Percentiles rank a stretch among this genome's conserved stretches.
Evolutionary conservation across 2,888 invertebrate species (phyloP).

Genomic region (Vanessa cardui): DNA sequence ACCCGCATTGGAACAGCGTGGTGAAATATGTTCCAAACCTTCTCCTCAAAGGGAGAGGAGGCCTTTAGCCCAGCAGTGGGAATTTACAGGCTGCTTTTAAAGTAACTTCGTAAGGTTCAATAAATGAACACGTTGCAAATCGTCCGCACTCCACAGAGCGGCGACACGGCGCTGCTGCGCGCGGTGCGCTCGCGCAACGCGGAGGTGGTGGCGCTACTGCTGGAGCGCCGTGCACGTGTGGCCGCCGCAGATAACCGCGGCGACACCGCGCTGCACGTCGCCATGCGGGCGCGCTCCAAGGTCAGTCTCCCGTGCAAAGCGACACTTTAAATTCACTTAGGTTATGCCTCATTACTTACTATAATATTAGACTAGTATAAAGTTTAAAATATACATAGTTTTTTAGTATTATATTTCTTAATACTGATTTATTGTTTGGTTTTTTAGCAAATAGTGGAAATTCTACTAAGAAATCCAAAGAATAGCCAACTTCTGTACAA

Average conservation of each 20-base stretch:
- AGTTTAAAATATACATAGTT: too few species aligned
- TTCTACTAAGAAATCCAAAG: constrained; percentile 96
- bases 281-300: constrained; percentile 96
- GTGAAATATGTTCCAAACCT: too few species aligned
- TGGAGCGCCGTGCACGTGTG: constrained; percentile 97
- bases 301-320: constrained; percentile 44
- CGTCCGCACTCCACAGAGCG: constrained; percentile 86
- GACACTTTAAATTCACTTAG: not conserved
- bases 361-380: too few species aligned
- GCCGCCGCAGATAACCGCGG: constrained; percentile 95
- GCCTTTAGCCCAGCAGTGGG: too few species aligned
- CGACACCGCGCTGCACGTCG: constrained; percentile 97
- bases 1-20: too few species aligned
- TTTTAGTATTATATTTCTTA: too few species aligned
- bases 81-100: too few species aligned
- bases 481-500: constrained; percentile 96
- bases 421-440: not conserved
- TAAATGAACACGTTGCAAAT: not conserved
- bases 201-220: constrained; percentile 94
- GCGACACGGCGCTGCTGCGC: constrained; percentile 95
- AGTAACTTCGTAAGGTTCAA: too few species aligned
- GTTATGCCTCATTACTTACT: too few species aligned
- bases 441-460: constrained; percentile 91
- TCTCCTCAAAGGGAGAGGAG: too few species aligned
- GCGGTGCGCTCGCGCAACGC: constrained; percentile 95